Percentiles rank a stretch among this genome's conserved stretches.
Conservation (phyloP, 2,888 invertebrate species). For the Caenorhabditis sp. region DNA sequence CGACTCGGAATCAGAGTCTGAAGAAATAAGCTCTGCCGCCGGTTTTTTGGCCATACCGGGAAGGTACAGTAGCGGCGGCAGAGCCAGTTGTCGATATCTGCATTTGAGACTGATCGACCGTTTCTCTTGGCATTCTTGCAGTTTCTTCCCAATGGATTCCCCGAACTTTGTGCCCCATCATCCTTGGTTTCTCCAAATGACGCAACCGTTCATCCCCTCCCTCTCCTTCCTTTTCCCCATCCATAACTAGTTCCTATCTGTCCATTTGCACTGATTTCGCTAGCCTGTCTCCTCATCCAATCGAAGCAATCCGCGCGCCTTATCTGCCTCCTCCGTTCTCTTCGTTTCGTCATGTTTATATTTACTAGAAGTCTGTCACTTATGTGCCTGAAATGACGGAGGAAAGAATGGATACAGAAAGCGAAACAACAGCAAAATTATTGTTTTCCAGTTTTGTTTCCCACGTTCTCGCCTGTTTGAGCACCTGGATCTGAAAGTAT, state of each 20-base stretch:
- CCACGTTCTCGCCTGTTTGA: conserved; percentile 19
- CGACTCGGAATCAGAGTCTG: too few relatives aligned
- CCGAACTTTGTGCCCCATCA: background rate
- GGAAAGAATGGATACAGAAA: conserved; percentile 16
- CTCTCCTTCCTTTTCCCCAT: too few relatives aligned
- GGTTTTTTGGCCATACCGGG: too few relatives aligned
- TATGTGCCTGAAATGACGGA: conserved; percentile 4
- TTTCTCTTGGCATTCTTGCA: too few relatives aligned
- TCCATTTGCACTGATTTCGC: conserved; percentile 42
- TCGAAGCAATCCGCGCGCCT: conserved; percentile 4
- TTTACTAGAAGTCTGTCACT: conserved; percentile 2
- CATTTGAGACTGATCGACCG: too few relatives aligned
- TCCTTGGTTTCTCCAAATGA: conserved; percentile 26
- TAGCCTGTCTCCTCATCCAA: background rate
- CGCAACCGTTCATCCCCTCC: conserved; percentile 22
- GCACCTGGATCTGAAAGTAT: conserved; percentile 39
- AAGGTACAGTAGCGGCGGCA: too few relatives aligned
- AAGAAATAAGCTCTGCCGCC: too few relatives aligned
- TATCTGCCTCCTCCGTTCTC: background rate
- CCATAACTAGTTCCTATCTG: conserved; percentile 31
- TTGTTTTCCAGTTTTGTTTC: conserved; percentile 22
- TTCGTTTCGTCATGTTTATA: conserved; percentile 19
- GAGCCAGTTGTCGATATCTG: too few relatives aligned
- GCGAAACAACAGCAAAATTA: conserved; percentile 25
- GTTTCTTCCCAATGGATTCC: too few relatives aligned